Base-by-base conservation (phyloP, 2,113 vertebrate species). In the Pelusios castaneus region DNA sequence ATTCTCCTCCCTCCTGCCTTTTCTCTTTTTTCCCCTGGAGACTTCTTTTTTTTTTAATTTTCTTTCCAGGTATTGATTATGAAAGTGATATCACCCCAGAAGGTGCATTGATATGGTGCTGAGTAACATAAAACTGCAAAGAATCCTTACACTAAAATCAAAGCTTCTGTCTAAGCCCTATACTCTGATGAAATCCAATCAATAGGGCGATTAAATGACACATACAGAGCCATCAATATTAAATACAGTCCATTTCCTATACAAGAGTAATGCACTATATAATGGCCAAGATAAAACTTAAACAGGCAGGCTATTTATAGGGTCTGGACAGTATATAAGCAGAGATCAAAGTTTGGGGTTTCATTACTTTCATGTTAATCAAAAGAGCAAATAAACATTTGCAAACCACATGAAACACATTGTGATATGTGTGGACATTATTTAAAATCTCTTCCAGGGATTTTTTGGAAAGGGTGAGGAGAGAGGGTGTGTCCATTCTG, bases 151-250 rank as follows among this genome's bases (percentile, higher is more conserved):
- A 97, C 97, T 97, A 98, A 98, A 99, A 99, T 99, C 98, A 98
- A 98, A 98, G 97, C 98, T 97, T 97, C 98, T 98, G 98, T 98
- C 98, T 98, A 97, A 98, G 98, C 91, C 98, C 96, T 95, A 97
- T 97, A 98, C 93, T 97, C 98, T 97, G 97, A 98, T 98, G 97
- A 98, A 98, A 98, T 98, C 96, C 93, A 98, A 99, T 99, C 99
- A 98, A 99, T 99, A 98, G 84, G 84, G 98, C 97, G 98, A 99
- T 99, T 99, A 99, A 99, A 99, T 98, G 98, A 98, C 98, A 98
- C 98, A 98, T 98, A 98, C 98, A 98, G 96, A 96, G 97, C 98
- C 98, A 98, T 99, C 99, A 99, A 99, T 99, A 99, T 98, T 98
- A 98, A 98, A 99, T 97, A 98, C 98, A 98, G 97, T 98, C 97